Base-by-base conservation (phyloP, 2,797 vertebrate species). In the Epinephelus coioides region DNA sequence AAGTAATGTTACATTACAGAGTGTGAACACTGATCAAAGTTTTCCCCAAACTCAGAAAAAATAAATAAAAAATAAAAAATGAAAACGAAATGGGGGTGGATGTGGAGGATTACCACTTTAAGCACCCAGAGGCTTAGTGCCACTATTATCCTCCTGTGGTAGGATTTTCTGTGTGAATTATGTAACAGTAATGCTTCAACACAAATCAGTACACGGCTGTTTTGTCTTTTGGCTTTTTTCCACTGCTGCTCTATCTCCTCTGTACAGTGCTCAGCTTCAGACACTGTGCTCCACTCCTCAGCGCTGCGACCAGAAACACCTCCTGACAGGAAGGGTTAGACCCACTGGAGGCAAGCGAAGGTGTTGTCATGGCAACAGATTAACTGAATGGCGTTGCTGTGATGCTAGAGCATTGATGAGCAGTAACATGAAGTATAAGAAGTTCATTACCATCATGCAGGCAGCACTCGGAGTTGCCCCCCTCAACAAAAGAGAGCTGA, bases 401-500 rank as follows among this genome's bases (percentile, higher is more conserved):
- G 46, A 47, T 15, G 21, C n/a, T 13, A 3, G 47, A 47, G 66
- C 25, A 15, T 4, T 27, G 60, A 44, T 83, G 62, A 79, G 68
- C 38, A 50, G 17, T 82, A 94, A 87, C 59, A 98, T 98, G 97
- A 96, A 95, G 89, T 98, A 97, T 87, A 98, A 98, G 94, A 98
- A 97, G 91, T 98, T 97, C 12, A 95, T 96, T 69, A 96, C 96
- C 51, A 95, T 98, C 90, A 93, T 98, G 94, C 97, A 97, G 94
- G 96, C 95, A 6, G 97, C 97, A 0, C 89, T 98, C 55, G 97
- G 97, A 53, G 96, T 98, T 17, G 96, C 96, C 76, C 97, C 97
- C 9, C 96, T 98, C 82, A 98, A 98, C 94, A 98, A 98, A 90
- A 95, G 96, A 72, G 97, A 97, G 61, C 92, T 98, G 69, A 96